Base-by-base conservation (phyloP, 2,113 vertebrate genomes). In the Scopus umbretta region DNA sequence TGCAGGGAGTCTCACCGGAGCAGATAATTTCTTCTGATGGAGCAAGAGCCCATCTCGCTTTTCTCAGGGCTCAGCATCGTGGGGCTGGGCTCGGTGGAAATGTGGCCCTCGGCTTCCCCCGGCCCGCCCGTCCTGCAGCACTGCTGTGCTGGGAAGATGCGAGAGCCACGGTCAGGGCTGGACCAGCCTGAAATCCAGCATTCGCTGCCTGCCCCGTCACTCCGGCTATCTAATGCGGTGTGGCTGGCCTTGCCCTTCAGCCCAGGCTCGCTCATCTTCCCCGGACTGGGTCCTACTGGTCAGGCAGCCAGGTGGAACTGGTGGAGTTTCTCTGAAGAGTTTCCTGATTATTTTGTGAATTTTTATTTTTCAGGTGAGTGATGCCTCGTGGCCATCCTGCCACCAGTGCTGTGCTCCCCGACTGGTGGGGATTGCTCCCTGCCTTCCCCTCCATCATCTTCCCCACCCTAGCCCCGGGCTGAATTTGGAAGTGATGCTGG, bases 41-140 rank as follows among this genome's bases (percentile, higher is more conserved):
- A 93, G 52, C 49, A n/a, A 6, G 58, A 90, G 32, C 81, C 82
- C 5, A 0, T 42, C 66, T 45, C 8, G 5, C 34, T 56, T 61
- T 75, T 66, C 76, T 52, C 5, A 21, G 47, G 66, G 73, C 90
- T 89, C 43, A 18, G 52, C 38, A 9, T 26, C 13, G 0, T 5
- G 23, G 63, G 36, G 14, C 38, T 62, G 5, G 68, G 36, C 78
- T 85, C 5, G 1, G 32, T 34, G 29, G 79, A 47, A 59, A 52
- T 5, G 15, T 25, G 76, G 38, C 40, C 3, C n/a, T 90, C 4
- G 3, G 53, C 36, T 55, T 91, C 29, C 56, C 26, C n/a, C 62
- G 23, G 42, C 21, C 12, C 2, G 0, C 38, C 58, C 1, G 0
- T 65, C 49, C 88, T 62, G 38, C 52, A 43, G 68, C 3, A 0